Conservation (phyloP, 2,113 vertebrate species). For the Periophthalmus modestus region DNA sequence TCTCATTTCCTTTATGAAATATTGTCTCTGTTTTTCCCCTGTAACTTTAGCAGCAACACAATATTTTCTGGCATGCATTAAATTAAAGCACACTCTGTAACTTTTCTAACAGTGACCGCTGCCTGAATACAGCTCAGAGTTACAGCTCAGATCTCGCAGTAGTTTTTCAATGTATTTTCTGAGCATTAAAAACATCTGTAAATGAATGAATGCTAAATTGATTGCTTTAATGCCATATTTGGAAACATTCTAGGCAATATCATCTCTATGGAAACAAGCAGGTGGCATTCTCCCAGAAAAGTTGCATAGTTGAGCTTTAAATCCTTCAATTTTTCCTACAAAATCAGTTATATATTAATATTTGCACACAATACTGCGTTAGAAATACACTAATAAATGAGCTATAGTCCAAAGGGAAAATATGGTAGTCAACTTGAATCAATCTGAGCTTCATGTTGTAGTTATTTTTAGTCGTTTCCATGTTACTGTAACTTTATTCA, state of each 20-base stretch:
- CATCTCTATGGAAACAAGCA: no score
- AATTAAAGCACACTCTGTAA: no score
- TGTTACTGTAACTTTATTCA: slow-evolving; percentile 7
- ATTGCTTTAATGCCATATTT: no score
- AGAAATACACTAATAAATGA: neutral
- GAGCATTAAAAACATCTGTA: no score
- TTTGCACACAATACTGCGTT: neutral
- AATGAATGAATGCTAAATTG: no score
- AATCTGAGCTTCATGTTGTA: slow-evolving; percentile 7
- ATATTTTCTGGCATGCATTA: neutral
- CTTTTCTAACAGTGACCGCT: no score
- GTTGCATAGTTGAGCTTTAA: no score
- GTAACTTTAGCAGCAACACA: neutral
- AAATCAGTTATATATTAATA: neutral
- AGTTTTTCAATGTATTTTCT: no score
- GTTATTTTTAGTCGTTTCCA: neutral
- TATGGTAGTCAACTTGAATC: neutral
- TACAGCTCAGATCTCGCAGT: no score
- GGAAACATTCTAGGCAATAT: no score
- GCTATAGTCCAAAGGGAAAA: slow-evolving; percentile 50
- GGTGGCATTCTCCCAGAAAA: no score
- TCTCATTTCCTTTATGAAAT: slow-evolving; percentile 23
- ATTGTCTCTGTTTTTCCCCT: neutral
- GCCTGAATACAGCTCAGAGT: no score
- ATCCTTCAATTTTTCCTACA: neutral